Conservation (phyloP, 2,113 vertebrate species). For the Seriola dumerili region DNA sequence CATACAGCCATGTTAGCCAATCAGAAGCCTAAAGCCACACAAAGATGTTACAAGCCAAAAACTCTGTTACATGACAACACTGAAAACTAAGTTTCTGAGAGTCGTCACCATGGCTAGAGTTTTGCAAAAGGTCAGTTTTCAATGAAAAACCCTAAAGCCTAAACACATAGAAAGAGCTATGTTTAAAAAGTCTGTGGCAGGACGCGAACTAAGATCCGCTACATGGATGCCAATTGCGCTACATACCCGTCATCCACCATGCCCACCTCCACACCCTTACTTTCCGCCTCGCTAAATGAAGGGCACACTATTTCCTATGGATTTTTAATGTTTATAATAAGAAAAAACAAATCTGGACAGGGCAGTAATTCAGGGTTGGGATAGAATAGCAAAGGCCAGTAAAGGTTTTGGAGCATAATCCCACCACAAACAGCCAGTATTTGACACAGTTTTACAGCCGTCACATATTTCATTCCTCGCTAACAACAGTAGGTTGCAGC, state of each 20-base stretch:
- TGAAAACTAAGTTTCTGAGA: too few relatives aligned
- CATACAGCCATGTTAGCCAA: too few relatives aligned
- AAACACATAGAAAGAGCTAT: too few relatives aligned
- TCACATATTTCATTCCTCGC: conserved; percentile 4
- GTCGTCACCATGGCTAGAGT: too few relatives aligned
- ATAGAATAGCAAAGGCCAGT: not conserved
- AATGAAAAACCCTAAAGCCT: too few relatives aligned
- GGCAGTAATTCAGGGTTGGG: not conserved
- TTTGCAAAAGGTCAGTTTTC: too few relatives aligned
- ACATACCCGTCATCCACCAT: not conserved
- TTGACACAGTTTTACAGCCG: conserved; percentile 7
- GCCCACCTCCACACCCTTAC: not conserved
- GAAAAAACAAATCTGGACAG: not conserved
- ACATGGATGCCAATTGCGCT: not conserved
- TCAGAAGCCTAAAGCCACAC: too few relatives aligned
- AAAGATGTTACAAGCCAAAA: too few relatives aligned
- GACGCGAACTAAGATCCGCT: not conserved
- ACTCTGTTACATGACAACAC: too few relatives aligned
- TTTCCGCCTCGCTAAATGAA: not conserved
- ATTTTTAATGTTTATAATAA: not conserved
- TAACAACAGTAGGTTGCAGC: conserved; percentile 6
- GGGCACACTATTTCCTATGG: not conserved
- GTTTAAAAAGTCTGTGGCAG: not conserved
- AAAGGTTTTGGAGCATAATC: not conserved
- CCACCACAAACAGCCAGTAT: not conserved